Evolutionary conservation across 2,888 invertebrate genomes (phyloP).

Genomic region (Lingula anatina): DNA sequence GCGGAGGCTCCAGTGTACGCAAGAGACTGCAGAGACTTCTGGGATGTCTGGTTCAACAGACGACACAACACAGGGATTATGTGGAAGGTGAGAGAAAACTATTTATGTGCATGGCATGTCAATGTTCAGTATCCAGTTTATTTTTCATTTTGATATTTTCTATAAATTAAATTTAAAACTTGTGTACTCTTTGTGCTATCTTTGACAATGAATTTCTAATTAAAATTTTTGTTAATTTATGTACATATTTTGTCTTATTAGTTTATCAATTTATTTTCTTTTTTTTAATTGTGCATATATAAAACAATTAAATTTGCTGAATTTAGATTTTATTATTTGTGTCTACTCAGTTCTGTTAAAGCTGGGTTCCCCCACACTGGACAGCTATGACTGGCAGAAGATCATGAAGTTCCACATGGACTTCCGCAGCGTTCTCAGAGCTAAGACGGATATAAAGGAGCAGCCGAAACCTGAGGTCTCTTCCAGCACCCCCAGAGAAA

Average conservation of each 20-base stretch:
- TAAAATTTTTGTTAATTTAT: no score
- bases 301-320: no score
- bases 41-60: conserved; percentile 34
- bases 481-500: no score
- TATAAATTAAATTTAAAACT: no score
- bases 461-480: no score
- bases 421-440: conserved; percentile 36
- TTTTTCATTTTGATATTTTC: no score
- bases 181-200: no score
- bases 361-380: conserved; percentile 15
- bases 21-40: conserved; percentile 31
- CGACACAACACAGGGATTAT: conserved; percentile 34
- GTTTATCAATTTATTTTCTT: conserved; percentile 1
- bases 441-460: conserved; percentile 24
- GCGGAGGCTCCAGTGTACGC: conserved; percentile 11
- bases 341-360: conserved; percentile 25
- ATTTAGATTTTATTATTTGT: background rate
- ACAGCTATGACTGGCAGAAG: conserved; percentile 42
- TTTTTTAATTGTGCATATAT: no score
- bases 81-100: conserved; percentile 32
- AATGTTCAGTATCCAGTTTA: no score
- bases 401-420: conserved; percentile 44
- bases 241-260: background rate
- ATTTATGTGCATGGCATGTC: no score
- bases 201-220: no score